A percentile compares a stretch with the other conserved stretches of the same genome.
Conservation (phyloP, 2,113 vertebrate species). For the Agapornis roseicollis region DNA sequence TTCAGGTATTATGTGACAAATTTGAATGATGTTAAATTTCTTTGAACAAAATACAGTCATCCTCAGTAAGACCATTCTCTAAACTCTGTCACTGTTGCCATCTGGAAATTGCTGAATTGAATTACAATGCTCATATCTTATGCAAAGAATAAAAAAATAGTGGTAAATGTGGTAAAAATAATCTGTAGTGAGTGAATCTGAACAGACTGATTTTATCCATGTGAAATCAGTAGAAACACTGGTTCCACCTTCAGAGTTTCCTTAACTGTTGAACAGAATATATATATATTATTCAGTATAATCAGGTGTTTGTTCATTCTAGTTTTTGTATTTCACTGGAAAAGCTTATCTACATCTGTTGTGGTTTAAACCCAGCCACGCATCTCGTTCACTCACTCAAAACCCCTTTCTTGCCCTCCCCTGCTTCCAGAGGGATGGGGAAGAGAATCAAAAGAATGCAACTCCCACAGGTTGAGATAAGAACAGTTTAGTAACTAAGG, state of each 20-base stretch:
- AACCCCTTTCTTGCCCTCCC: too few species aligned
- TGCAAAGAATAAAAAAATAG: not conserved
- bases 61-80: not conserved
- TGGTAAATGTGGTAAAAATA: not conserved
- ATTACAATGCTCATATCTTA: not conserved
- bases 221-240: not conserved
- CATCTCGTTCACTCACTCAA: too few species aligned
- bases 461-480: too few species aligned
- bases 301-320: not conserved
- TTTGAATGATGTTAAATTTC: not conserved
- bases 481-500: too few species aligned
- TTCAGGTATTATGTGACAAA: not conserved
- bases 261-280: not conserved
- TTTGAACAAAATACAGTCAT: not conserved
- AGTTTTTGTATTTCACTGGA: not conserved
- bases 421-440: too few species aligned
- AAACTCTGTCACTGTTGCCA: not conserved
- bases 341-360: not conserved
- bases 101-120: slow-evolving; percentile 6
- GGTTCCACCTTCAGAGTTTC: not conserved
- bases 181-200: not conserved
- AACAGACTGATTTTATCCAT: not conserved
- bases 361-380: too few species aligned
- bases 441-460: too few species aligned
- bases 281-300: not conserved